Base-by-base conservation (phyloP, 2,113 vertebrate species). In the Oncorhynchus gorbuscha region DNA sequence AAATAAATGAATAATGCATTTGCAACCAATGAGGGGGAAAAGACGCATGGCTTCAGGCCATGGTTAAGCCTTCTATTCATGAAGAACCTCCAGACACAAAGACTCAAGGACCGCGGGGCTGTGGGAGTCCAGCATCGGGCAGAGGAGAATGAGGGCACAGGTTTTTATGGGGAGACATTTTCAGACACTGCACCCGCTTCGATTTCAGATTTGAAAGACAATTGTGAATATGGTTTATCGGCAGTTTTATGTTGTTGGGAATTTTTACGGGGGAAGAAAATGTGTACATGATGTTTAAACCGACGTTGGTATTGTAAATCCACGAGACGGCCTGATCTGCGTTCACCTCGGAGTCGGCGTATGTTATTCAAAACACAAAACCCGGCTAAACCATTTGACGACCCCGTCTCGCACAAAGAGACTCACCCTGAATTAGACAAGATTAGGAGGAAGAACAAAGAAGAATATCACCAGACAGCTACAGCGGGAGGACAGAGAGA, bases 1-100 rank as follows among this genome's bases (percentile, higher is more conserved):
- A 92, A 90, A 92, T 90, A 89, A 91, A 92, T 93, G 92, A 93
- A 93, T 93, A 88, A 93, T 93, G 92, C 91, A 93, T 91, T 88
- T 86, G 86, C 88, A 85, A 92, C 92, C 90, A 92, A 90, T 91
- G 91, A 92, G 88, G 89, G 89, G 89, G 84, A 87, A 90, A 91
- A 91, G 90, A 92, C 78, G 79, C 90, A 91, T 90, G 86, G 90
- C 92, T 91, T 83, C 81, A 75, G 92, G 92, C 92, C 87, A 92
- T 89, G 78, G 88, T 83, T 92, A 92, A 93, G 91, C 92, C 89
- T 84, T 8, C 89, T 91, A 92, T 93, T 92, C 91, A 92, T 88
- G 82, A 86, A 90, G 86, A 83, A 74, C 81, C 90, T 85, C 90
- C 90, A 92, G 91, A 92, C 90, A 93, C 92, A 93, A 93, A 93